Conservation (phyloP, 2,888 invertebrate species). For the Osmoderma eremita region DNA sequence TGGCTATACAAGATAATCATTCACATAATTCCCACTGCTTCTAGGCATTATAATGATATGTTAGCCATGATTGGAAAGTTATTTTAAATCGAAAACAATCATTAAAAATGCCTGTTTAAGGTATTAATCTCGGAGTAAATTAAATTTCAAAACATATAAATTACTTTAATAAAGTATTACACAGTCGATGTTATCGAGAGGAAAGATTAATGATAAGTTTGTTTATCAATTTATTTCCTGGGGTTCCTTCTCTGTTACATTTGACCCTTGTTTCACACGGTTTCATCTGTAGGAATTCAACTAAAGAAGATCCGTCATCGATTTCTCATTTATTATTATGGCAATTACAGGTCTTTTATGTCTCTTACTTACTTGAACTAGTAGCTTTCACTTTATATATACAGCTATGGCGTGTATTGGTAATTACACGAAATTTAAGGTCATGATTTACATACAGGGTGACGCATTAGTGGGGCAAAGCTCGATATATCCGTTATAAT, state of each 20-base stretch:
- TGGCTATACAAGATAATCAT: background rate
- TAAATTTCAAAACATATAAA: constrained; percentile 23
- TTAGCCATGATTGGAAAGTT: background rate
- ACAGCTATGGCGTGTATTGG: constrained; percentile 17
- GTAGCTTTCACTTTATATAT: constrained; percentile 17
- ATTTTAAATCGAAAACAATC: constrained; percentile 8
- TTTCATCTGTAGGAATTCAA: constrained; percentile 27
- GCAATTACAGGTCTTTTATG: constrained; percentile 11
- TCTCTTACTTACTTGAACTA: constrained; percentile 6
- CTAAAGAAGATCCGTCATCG: constrained; percentile 27
- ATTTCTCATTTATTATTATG: constrained; percentile 28
- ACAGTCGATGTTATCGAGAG: background rate
- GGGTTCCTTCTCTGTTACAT: background rate
- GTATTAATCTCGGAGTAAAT: constrained; percentile 6
- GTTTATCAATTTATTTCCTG: constrained; percentile 2
- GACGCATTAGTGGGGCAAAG: no score
- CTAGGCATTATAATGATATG: background rate
- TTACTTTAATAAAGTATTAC: constrained; percentile 10
- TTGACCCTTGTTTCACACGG: constrained; percentile 21
- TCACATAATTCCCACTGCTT: background rate
- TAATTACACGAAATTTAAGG: no score
- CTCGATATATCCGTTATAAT: no score
- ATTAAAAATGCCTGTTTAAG: constrained; percentile 9
- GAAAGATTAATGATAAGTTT: constrained; percentile 23
- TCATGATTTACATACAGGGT: no score